phyloP scores from a whole-genome alignment of 2,888 invertebrate genomes.

The Trilocha varians region DNA sequence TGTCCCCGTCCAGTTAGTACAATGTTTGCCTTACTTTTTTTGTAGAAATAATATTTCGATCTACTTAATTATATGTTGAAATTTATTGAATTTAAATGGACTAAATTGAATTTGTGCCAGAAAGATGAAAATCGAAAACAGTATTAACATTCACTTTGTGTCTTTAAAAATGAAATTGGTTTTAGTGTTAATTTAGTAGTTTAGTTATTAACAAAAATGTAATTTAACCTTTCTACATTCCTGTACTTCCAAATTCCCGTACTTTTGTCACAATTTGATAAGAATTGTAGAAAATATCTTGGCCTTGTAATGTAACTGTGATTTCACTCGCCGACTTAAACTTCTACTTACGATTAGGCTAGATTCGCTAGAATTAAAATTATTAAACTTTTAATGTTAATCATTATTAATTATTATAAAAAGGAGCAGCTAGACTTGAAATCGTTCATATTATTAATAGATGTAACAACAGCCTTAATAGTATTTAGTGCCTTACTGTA shows the following conservation, averaged over 20 bases:
- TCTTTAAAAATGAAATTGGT: slow-evolving; percentile 24
- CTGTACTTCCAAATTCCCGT: slow-evolving; percentile 1
- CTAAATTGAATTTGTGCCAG: slow-evolving; percentile 24
- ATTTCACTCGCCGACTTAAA: slow-evolving; percentile 10
- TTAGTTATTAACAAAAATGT: slow-evolving; percentile 14
- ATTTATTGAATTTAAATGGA: slow-evolving; percentile 12
- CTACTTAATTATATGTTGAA: slow-evolving; percentile 13
- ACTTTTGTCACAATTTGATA: background rate
- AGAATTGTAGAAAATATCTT: slow-evolving; percentile 2
- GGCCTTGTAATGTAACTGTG: slow-evolving; percentile 25
- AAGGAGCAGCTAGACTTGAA: slow-evolving; percentile 32
- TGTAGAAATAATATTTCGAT: slow-evolving; percentile 2
- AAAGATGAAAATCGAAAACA: slow-evolving; percentile 22
- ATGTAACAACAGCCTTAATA: slow-evolving; percentile 36
- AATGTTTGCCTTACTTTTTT: slow-evolving; percentile 6
- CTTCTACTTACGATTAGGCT: background rate
- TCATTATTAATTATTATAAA: slow-evolving; percentile 1
- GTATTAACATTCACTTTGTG: slow-evolving; percentile 34
- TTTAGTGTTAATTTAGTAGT: slow-evolving; percentile 19
- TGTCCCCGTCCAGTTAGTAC: slow-evolving; percentile 29
- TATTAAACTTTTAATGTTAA: background rate
- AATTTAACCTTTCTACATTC: slow-evolving; percentile 5
- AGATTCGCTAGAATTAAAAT: background rate
- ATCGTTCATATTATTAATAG: slow-evolving; percentile 17
- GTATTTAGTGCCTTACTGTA: slow-evolving; percentile 50